Percentiles rank a stretch among this genome's conserved stretches.
Evolutionary conservation across 2,888 invertebrate genomes (phyloP).

Genomic region (Catocala fraxini): DNA sequence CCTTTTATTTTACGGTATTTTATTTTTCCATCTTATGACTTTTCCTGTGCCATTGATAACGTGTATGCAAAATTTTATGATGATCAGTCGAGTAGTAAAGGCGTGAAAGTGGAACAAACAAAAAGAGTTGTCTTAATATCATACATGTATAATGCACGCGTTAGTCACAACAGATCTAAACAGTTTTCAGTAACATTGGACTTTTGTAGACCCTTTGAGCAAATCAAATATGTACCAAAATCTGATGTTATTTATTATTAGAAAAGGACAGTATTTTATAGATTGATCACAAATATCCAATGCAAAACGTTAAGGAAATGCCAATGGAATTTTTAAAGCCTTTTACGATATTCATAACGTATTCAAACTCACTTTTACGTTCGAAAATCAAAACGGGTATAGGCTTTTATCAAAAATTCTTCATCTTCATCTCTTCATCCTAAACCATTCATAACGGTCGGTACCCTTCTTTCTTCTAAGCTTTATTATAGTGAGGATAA

Average conservation of each 20-base stretch:
- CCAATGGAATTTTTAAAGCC: not conserved
- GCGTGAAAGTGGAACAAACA: too few relatives aligned
- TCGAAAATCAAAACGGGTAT: slow-evolving; percentile 32
- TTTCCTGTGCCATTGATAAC: too few relatives aligned
- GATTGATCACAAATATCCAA: not conserved
- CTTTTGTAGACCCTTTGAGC: not conserved
- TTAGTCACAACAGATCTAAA: slow-evolving; percentile 5
- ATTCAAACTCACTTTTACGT: slow-evolving; percentile 25
- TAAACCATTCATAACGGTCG: slow-evolving; percentile 2
- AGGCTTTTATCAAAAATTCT: slow-evolving; percentile 30
- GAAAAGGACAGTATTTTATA: not conserved
- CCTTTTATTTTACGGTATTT: too few relatives aligned
- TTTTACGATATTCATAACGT: slow-evolving; percentile 6
- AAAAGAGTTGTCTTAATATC: not conserved
- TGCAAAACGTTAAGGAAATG: not conserved
- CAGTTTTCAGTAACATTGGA: not conserved
- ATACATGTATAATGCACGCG: slow-evolving; percentile 2
- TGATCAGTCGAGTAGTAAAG: too few relatives aligned
- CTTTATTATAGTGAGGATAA: too few relatives aligned
- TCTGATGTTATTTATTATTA: slow-evolving; percentile 2
- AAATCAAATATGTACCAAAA: not conserved
- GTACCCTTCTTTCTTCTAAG: too few relatives aligned
- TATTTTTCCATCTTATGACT: too few relatives aligned
- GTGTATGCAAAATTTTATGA: too few relatives aligned
- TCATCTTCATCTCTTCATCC: slow-evolving; percentile 14